Evolutionary conservation across 1,140 invertebrate genomes (phyloP), one percentile per base, ranked within the genome.

Genomic region (Monochamus saltuarius): DNA sequence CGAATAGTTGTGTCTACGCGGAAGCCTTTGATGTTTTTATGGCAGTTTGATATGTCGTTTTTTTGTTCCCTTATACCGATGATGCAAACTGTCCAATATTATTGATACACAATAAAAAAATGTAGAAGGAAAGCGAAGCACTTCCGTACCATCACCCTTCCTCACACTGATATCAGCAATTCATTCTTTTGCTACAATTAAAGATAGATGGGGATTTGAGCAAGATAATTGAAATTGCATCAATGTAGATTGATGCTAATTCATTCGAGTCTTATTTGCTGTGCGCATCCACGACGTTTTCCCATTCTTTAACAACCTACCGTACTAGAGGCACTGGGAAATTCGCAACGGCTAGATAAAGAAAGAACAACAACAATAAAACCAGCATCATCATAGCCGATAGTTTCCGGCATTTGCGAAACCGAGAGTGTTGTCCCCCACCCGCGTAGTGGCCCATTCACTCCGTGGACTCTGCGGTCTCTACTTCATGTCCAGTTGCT

Each of bases 331-430:
- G 6, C 36, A 38, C 34, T 29, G 50, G n/a, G 39, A 42, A 42
- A 29, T 47, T 29, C 45, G 36, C 29, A 10, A 17, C 17, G 14
- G 49, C 56, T 43, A 56, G 49, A 62, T 37, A 62, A 62, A 58
- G 51, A 63, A 63, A 50, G 9, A 16, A 34, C n/a, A n/a, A 14
- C 35, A n/a, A 14, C 13, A 38, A 45, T 36, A 39, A 42, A 50
- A 50, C 34, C 13, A 35, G 29, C 35, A 40, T 11, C 35, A 35
- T 50, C 29, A 14, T 17, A 50, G 38, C 38, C 54, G 51, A 50
- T 65, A 54, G 52, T 68, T 73, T 73, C 71, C 71, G 71, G 71
- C 66, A 71, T 66, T 70, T 65, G 71, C 69, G 69, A 73, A 71
- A 70, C 59, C 53, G 57, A 57, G 57, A 64, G 57, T 60, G 61